Conservation (phyloP, 2,888 invertebrate species). For the Coenonympha glycerion region DNA sequence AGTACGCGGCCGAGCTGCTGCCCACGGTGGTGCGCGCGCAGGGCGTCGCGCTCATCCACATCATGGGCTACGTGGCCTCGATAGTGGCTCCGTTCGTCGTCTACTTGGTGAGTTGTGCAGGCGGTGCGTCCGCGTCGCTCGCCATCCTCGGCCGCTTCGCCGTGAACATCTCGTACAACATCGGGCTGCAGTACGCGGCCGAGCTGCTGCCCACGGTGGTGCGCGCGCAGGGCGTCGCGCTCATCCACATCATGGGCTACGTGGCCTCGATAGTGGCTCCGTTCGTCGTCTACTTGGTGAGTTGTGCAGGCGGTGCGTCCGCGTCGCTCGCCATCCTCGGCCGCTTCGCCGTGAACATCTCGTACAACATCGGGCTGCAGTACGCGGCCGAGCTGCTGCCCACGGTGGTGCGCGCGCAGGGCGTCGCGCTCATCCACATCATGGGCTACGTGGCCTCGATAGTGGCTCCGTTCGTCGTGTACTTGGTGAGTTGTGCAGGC, state of each 20-base stretch:
- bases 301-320: too few species aligned
- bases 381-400: slow-evolving; percentile 92
- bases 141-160: slow-evolving; percentile 90
- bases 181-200: slow-evolving; percentile 91
- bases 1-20: slow-evolving; percentile 90
- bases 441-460: slow-evolving; percentile 92
- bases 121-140: too few species aligned
- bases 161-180: slow-evolving; percentile 92
- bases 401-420: slow-evolving; percentile 89
- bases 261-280: too few species aligned
- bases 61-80: too few species aligned
- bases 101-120: too few species aligned
- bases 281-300: too few species aligned
- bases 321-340: slow-evolving; percentile 91
- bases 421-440: slow-evolving; percentile 89
- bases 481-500: slow-evolving; percentile 83
- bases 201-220: slow-evolving; percentile 91
- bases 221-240: too few species aligned
- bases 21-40: slow-evolving; percentile 92
- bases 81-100: too few species aligned
- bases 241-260: too few species aligned
- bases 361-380: slow-evolving; percentile 92
- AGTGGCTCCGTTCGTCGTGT: slow-evolving; percentile 89
- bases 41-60: too few species aligned
- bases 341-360: slow-evolving; percentile 89